Evolutionary conservation across 2,113 vertebrate genomes (phyloP).

Genomic region (Rhizomys pruinosus): DNA sequence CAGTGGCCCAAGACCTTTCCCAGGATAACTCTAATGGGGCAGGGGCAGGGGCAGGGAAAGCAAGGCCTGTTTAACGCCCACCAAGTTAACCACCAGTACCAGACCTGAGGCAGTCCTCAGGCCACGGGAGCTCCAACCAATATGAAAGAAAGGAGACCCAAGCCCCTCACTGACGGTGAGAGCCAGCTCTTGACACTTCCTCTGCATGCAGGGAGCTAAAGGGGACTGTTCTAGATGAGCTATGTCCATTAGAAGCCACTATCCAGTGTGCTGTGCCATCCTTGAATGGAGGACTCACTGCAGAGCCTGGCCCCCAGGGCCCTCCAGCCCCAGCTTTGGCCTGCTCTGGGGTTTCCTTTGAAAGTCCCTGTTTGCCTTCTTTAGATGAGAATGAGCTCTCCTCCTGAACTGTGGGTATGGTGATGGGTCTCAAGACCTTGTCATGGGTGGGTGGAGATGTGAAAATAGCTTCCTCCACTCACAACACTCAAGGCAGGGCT

Average conservation of each 20-base stretch:
- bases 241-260: not conserved
- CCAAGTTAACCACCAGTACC: not conserved
- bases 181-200: not conserved
- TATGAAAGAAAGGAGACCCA: not conserved
- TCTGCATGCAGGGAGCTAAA: not conserved
- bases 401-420: not conserved
- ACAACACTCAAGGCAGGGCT: not conserved
- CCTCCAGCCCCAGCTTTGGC: not conserved
- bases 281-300: not conserved
- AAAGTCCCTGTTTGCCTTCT: not conserved
- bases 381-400: not conserved
- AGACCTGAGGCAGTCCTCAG: not conserved
- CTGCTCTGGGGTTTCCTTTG: not conserved
- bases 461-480: not conserved
- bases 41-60: not conserved
- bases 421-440: not conserved
- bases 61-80: constrained; percentile 13
- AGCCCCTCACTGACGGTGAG: not conserved
- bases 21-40: not conserved
- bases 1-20: not conserved
- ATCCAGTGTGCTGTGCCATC: not conserved
- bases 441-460: not conserved
- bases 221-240: not conserved
- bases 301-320: not conserved
- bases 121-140: not conserved